phyloP scores from a whole-genome alignment of 2,888 invertebrate genomes.

The Cerceris rybyensis region DNA sequence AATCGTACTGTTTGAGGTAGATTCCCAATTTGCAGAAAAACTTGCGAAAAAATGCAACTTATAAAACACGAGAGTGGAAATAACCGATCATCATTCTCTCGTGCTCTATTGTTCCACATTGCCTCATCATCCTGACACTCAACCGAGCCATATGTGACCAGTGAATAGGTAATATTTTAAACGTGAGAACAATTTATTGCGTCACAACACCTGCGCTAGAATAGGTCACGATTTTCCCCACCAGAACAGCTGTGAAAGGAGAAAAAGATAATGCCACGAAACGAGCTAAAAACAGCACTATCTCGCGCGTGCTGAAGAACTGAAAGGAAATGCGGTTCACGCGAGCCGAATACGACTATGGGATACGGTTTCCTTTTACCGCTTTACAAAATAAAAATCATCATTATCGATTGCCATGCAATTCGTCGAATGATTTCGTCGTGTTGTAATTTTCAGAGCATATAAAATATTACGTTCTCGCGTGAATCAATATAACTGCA shows the following conservation, averaged over 20 bases:
- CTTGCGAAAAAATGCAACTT: no score
- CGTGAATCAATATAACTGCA: no score
- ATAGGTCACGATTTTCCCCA: constrained; percentile 29
- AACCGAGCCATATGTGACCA: constrained; percentile 5
- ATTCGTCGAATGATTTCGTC: no score
- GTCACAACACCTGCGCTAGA: constrained; percentile 9
- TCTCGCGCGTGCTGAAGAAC: constrained; percentile 12
- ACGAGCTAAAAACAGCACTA: constrained; percentile 1
- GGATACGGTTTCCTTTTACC: not conserved
- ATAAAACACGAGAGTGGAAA: constrained; percentile 24
- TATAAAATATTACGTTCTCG: no score
- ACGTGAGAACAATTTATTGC: constrained; percentile 34
- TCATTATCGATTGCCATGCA: not conserved
- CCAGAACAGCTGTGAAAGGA: constrained; percentile 14
- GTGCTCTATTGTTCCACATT: constrained; percentile 29
- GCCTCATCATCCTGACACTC: constrained; percentile 24
- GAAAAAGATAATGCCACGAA: constrained; percentile 17
- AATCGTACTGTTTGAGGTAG: no score
- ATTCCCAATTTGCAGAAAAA: no score
- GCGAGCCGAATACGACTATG: not conserved
- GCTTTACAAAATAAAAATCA: not conserved
- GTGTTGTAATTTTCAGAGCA: no score
- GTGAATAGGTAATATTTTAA: constrained; percentile 19
- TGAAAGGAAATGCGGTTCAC: constrained; percentile 7
- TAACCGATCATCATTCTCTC: constrained; percentile 25